Evolutionary conservation across 2,113 vertebrate genomes (phyloP).

Genomic region (Furnarius figulus): DNA sequence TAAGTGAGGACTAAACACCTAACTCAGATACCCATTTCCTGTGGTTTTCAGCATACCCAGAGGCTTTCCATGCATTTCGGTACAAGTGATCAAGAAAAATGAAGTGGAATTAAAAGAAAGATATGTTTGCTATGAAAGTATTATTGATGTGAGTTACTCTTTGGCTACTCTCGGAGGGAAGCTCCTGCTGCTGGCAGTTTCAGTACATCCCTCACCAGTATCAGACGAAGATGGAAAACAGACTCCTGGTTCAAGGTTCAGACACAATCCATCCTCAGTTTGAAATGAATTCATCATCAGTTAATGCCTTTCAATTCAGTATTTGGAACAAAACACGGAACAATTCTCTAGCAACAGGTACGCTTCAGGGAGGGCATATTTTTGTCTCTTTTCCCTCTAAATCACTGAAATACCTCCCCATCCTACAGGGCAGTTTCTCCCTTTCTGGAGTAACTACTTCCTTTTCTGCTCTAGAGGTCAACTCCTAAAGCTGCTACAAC

Average conservation of each 20-base stretch:
- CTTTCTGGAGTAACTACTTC: constrained; percentile 1
- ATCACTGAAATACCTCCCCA: neutral
- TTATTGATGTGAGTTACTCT: neutral
- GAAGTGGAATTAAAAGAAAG: neutral
- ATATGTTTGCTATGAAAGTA: neutral
- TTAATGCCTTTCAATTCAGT: constrained; percentile 7
- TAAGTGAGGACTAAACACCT: neutral
- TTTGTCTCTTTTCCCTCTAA: neutral
- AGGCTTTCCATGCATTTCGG: neutral
- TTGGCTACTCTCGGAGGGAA: neutral
- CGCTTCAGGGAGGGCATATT: neutral
- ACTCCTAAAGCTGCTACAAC: neutral
- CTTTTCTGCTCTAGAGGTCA: neutral
- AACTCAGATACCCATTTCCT: neutral
- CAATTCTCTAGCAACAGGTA: neutral
- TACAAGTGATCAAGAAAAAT: neutral
- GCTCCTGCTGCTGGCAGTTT: constrained; percentile 36
- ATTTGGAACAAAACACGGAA: neutral
- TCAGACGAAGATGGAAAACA: neutral
- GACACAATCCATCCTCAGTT: neutral
- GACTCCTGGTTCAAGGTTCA: neutral
- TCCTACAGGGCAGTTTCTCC: constrained; percentile 33
- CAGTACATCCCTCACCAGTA: neutral
- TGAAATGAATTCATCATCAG: neutral
- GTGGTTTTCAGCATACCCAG: neutral